Evolutionary conservation across 2,113 vertebrate species (phyloP).

Genomic region (Muscicapa adusta): DNA sequence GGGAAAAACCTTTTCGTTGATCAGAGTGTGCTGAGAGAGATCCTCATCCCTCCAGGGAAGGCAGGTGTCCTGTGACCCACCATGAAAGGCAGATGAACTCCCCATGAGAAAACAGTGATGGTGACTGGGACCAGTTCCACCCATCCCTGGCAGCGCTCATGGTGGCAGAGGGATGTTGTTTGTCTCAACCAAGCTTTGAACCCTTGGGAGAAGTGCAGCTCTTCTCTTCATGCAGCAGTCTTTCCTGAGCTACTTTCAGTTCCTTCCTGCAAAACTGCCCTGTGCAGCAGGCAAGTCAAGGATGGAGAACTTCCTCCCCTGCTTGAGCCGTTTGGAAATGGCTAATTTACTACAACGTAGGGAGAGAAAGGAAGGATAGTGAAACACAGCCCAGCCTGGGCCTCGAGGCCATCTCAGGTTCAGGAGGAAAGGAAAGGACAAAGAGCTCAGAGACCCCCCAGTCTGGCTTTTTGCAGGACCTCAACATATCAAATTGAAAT

Average conservation of each 20-base stretch:
- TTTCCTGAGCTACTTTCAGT: background rate
- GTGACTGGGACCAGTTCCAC: background rate
- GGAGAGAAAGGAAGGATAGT: background rate
- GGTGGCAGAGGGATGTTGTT: background rate
- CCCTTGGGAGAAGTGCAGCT: background rate
- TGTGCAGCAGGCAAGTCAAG: background rate
- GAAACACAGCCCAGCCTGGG: background rate
- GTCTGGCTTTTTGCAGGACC: conserved; percentile 9
- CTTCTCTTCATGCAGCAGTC: background rate
- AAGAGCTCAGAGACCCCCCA: conserved; percentile 42
- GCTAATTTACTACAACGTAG: background rate
- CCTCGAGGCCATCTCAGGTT: conserved; percentile 37
- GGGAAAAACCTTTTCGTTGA: background rate
- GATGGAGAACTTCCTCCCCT: background rate
- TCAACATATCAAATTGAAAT: conserved; percentile 51
- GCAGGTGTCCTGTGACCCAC: background rate
- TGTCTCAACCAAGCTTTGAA: background rate
- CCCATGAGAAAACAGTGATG: background rate
- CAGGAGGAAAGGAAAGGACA: conserved; percentile 31
- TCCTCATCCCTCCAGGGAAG: background rate
- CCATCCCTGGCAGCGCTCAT: background rate
- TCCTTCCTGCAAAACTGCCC: background rate
- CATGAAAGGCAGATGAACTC: background rate
- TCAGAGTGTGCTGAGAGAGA: background rate
- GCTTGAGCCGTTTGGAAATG: background rate